Conservation (phyloP, 2,888 invertebrate genomes). For the Lasioglossum villosulum region DNA sequence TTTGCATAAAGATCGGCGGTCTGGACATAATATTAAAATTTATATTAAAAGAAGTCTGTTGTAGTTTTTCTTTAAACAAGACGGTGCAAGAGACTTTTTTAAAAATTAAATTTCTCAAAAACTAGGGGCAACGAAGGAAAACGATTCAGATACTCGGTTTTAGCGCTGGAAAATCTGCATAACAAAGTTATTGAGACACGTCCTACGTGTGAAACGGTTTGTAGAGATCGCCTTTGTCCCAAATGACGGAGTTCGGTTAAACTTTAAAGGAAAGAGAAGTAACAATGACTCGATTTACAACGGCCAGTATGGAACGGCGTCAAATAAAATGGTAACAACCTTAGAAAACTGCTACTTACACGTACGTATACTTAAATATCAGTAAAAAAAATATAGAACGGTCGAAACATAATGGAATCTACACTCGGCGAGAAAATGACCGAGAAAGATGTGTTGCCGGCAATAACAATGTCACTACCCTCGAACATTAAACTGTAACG, state of each 20-base stretch:
- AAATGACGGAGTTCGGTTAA: neutral
- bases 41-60: too few species aligned
- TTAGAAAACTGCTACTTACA: neutral
- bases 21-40: too few species aligned
- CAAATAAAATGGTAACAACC: neutral
- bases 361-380: neutral
- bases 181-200: neutral
- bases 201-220: neutral
- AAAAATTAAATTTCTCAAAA: too few species aligned
- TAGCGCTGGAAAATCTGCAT: too few species aligned
- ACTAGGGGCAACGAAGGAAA: too few species aligned
- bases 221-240: neutral
- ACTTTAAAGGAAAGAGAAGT: neutral
- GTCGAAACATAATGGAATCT: neutral
- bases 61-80: too few species aligned
- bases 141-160: neutral
- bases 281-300: neutral
- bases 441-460: constrained; percentile 24
- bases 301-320: neutral
- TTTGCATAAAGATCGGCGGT: too few species aligned
- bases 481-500: constrained; percentile 24
- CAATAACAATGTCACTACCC: constrained; percentile 29
- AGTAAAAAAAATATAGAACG: neutral
- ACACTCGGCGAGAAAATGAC: neutral
- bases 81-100: too few species aligned